Base-by-base conservation (phyloP, 2,113 vertebrate genomes). In the Scytalopus superciliaris region DNA sequence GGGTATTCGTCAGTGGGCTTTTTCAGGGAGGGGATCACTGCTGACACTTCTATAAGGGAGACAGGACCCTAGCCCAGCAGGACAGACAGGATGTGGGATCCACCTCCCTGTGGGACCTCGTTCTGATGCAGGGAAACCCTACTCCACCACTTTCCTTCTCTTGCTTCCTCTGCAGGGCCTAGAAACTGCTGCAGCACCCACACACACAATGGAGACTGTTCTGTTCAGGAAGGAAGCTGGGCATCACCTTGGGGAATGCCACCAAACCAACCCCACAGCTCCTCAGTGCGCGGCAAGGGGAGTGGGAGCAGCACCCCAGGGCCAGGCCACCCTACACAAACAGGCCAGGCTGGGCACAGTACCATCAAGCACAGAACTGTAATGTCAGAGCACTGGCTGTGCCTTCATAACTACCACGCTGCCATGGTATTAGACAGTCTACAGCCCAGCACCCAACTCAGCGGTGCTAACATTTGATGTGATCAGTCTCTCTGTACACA, bases 151-250 rank as follows among this genome's bases (percentile, higher is more conserved):
- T 39, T 79, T 68, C 53, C 68, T 69, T 44, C n/a, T 45, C 30
- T 60, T 60, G 24, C 68, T 84, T 66, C n/a, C 24, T 68, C 16
- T 37, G 50, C 33, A 31, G 9, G 18, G 59, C 19, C 40, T 69
- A 56, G 13, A 69, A 73, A 40, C 5, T 47, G 60, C 14, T 52
- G 21, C 5, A 56, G 37, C 3, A 64, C 16, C 10, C 59, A 56
- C 24, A 45, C 0, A 18, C 9, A 0, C 17, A 45, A 37, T 0
- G 0, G 21, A 63, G 7, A 27, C 35, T 33, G 11, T 16, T 42
- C 35, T 57, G 45, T 37, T 81, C 22, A 62, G n/a, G 35, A 33
- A 66, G 56, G 9, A 91, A 45, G 28, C 30, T 2, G 2, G 31
- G 28, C 30, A 80, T 10, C 1, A 11, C 49, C 62, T 24, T 25